Percentiles rank a stretch among this genome's conserved stretches.
phyloP scores from a whole-genome alignment of 2,113 vertebrate genomes.

The Proterorhinus semilunaris region DNA sequence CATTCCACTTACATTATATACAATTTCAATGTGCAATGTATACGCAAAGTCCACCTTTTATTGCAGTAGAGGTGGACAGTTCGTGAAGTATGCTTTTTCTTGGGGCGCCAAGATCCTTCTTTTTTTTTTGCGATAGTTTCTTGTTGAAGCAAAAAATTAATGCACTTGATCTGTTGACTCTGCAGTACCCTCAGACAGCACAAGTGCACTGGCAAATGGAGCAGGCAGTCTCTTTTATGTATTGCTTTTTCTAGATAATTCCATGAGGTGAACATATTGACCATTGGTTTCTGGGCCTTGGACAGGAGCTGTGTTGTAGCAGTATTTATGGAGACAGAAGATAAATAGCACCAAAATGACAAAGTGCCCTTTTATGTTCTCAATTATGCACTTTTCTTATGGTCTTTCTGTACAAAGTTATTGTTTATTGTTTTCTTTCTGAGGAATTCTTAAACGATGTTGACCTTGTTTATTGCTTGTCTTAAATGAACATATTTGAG shows the following conservation, averaged over 20 bases:
- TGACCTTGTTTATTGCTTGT: constrained; percentile 45
- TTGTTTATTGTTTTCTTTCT: constrained; percentile 17
- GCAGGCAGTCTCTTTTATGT: constrained; percentile 14
- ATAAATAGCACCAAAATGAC: constrained; percentile 66
- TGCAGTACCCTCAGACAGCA: constrained; percentile 25
- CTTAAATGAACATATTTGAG: constrained; percentile 47
- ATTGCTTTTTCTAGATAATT: constrained; percentile 45
- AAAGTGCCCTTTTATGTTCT: constrained; percentile 71
- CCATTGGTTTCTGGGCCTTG: constrained; percentile 51
- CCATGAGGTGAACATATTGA: constrained; percentile 48
- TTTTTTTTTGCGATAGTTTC: constrained; percentile 10
- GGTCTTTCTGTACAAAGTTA: constrained; percentile 41
- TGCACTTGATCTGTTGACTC: constrained; percentile 12
- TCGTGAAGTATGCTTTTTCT: constrained; percentile 22
- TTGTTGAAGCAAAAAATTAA: neutral
- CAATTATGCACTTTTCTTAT: constrained; percentile 67
- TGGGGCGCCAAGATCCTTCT: constrained; percentile 22
- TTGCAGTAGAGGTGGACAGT: constrained; percentile 22
- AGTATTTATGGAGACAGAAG: constrained; percentile 68
- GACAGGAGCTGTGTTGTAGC: constrained; percentile 61
- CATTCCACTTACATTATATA: constrained; percentile 54
- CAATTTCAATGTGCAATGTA: constrained; percentile 49
- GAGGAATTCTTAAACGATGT: constrained; percentile 45
- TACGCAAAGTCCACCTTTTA: constrained; percentile 19
- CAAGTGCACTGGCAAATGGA: constrained; percentile 12